Percentiles rank a stretch among this genome's conserved stretches.
Conservation (phyloP, 2,888 invertebrate genomes). For the Trileptium ribeirensis region DNA sequence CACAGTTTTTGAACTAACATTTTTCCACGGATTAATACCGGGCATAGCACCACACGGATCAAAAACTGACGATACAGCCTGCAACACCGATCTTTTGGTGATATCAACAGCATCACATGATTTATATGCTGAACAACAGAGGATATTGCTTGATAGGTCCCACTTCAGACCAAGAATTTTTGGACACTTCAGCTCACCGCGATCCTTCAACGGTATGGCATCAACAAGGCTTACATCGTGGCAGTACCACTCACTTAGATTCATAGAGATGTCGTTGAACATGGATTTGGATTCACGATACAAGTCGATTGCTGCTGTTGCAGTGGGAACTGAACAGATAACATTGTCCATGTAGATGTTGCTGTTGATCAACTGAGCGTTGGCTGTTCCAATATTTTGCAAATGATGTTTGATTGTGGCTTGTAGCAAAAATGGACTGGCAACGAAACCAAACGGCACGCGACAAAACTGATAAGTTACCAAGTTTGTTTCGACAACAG, state of each 20-base stretch:
- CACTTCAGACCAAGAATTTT: conserved; percentile 35
- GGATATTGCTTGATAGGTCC: conserved; percentile 31
- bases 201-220: conserved; percentile 8
- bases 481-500: not conserved
- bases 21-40: conserved; percentile 30
- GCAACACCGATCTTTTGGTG: conserved; percentile 35
- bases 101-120: conserved; percentile 12
- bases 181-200: not conserved
- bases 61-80: conserved; percentile 31
- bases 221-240: conserved; percentile 26
- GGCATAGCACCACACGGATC: conserved; percentile 34
- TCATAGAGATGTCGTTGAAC: conserved; percentile 14
- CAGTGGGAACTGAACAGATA: conserved; percentile 19
- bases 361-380: not conserved
- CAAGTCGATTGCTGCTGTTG: not conserved
- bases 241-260: conserved; percentile 26
- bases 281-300: conserved; percentile 10
- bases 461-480: conserved; percentile 2
- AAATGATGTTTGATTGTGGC: conserved; percentile 23
- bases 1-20: conserved; percentile 19
- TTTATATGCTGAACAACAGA: conserved; percentile 18
- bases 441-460: conserved; percentile 21
- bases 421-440: conserved; percentile 20
- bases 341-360: conserved; percentile 26
- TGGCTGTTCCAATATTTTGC: not conserved